These are phyloP conservation scores for Antheraea yamamai DNA, from an alignment of 2,888 invertebrate species.

Conservation along the genomic window DNA sequence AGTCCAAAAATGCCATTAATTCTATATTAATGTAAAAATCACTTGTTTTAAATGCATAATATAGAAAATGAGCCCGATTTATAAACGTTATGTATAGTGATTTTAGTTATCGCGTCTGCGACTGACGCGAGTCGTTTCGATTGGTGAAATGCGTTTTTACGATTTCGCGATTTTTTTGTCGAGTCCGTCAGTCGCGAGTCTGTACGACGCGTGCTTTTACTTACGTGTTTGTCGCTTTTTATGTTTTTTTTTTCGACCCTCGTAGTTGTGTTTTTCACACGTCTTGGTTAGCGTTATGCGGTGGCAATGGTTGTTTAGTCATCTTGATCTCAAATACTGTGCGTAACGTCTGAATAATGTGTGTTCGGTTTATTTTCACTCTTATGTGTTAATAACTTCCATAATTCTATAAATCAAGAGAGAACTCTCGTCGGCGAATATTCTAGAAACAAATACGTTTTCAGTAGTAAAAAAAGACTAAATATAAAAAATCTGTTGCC, in stretches of 20 bases:
- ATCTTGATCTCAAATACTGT: conserved; percentile 53
- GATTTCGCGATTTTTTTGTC: conserved; percentile 16
- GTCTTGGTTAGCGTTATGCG: conserved; percentile 36
- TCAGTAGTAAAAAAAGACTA: conserved; percentile 2
- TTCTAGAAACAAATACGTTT: not conserved
- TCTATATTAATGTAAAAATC: conserved; percentile 35
- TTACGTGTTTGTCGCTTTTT: conserved; percentile 16
- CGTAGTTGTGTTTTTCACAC: conserved; percentile 32
- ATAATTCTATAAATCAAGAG: not conserved
- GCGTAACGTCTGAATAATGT: conserved; percentile 26
- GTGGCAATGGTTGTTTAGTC: conserved; percentile 65
- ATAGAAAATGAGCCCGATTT: conserved; percentile 31
- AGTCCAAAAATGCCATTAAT: conserved; percentile 50
- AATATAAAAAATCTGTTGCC: conserved; percentile 49
- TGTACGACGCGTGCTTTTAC: not conserved
- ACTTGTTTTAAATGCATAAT: conserved; percentile 44
- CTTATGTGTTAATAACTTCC: conserved; percentile 10
- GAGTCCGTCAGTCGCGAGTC: not conserved
- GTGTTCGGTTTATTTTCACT: conserved; percentile 23
- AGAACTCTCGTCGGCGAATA: not conserved
- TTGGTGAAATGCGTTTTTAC: not conserved
- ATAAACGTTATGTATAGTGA: conserved; percentile 30
- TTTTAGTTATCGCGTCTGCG: conserved; percentile 31
- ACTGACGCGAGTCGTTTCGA: not conserved
- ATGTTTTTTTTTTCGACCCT: conserved; percentile 5